These are phyloP conservation scores for Progne subis DNA, from an alignment of 2,113 vertebrate species.

Conservation along the genomic window DNA sequence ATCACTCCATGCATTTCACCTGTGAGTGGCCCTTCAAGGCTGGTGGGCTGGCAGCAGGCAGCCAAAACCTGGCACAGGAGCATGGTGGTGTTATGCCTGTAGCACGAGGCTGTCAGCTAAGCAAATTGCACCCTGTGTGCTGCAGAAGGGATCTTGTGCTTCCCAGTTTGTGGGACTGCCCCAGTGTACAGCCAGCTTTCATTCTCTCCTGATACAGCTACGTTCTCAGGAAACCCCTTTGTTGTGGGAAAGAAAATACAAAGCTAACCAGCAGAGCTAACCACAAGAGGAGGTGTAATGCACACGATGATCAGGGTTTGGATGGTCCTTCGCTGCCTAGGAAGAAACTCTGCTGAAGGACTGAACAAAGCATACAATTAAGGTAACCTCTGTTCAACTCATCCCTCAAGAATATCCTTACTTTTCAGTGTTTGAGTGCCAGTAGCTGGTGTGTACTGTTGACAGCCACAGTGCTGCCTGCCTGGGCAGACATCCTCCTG, in stretches of 20 bases:
- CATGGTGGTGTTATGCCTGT: accelerated
- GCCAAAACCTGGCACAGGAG: background rate
- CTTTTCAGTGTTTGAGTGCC: background rate
- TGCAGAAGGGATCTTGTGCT: background rate
- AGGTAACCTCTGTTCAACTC: background rate
- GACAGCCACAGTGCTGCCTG: background rate
- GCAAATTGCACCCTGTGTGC: accelerated
- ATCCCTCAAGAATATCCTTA: background rate
- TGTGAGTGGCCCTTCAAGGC: background rate
- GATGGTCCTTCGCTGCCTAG: background rate
- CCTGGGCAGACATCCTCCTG: background rate
- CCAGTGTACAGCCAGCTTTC: background rate
- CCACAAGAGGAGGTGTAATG: background rate
- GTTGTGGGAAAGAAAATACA: accelerated
- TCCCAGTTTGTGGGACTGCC: background rate
- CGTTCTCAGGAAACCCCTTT: background rate
- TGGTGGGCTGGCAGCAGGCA: background rate
- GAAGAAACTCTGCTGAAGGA: background rate
- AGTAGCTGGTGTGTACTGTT: background rate
- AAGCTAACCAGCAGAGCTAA: background rate
- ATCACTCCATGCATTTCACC: background rate
- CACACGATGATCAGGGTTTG: background rate
- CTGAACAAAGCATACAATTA: background rate
- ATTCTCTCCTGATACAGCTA: background rate
- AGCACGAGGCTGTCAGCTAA: background rate